Evolutionary conservation across 2,113 vertebrate genomes (phyloP).

Genomic region (Tor tambroides): DNA sequence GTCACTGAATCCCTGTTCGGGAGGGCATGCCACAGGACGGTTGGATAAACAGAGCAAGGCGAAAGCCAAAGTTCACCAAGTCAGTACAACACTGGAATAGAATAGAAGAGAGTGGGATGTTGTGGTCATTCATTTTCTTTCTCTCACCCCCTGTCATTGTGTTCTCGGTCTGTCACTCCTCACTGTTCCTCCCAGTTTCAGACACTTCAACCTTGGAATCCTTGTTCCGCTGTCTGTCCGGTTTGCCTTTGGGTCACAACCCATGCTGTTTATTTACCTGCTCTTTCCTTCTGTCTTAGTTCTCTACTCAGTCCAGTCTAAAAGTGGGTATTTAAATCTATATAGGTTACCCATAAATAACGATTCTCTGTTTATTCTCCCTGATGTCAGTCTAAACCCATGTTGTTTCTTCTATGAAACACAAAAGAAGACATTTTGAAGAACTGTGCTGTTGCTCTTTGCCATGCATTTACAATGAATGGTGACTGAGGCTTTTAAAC

Average conservation of each 20-base stretch:
- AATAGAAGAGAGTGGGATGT: neutral
- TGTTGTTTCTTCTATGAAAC: neutral
- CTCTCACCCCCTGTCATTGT: neutral
- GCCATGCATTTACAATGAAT: neutral
- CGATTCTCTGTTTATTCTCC: neutral
- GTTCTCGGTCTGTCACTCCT: neutral
- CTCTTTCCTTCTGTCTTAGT: neutral
- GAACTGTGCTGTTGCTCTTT: neutral
- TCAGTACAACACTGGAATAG: neutral
- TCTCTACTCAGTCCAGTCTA: neutral
- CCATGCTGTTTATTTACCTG: neutral
- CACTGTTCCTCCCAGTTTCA: conserved; percentile 23
- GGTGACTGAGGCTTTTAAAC: neutral
- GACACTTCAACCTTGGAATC: neutral
- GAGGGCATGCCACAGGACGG: conserved; percentile 24
- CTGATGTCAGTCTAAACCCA: neutral
- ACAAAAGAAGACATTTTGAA: neutral
- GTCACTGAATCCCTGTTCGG: conserved; percentile 21
- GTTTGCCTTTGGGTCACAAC: neutral
- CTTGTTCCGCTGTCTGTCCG: neutral
- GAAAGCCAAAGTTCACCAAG: conserved; percentile 29
- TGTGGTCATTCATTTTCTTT: conserved; percentile 36
- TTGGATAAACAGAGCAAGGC: conserved; percentile 29
- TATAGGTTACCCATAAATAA: neutral
- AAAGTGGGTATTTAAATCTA: neutral